Percentiles rank a stretch among this genome's conserved stretches.
Conservation (phyloP, 2,888 invertebrate species). For the Acanthosepion lycidas region DNA sequence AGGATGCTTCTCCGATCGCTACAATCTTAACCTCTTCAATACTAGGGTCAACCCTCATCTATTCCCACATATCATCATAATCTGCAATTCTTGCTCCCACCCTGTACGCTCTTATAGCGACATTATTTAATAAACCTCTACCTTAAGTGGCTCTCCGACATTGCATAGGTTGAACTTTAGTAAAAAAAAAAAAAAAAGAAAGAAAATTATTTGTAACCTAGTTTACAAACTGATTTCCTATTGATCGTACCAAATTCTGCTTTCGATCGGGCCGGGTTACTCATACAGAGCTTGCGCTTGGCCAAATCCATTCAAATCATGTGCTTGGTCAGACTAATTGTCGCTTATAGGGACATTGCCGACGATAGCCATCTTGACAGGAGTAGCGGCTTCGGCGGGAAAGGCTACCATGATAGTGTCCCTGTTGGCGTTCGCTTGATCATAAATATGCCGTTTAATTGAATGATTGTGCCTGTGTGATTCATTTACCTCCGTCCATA, state of each 20-base stretch:
- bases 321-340: slow-evolving; percentile 33
- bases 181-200: not conserved
- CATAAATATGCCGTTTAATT: slow-evolving; percentile 1
- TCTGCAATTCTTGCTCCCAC: too few relatives aligned
- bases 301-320: not conserved
- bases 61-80: too few relatives aligned
- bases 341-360: not conserved
- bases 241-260: not conserved
- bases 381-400: not conserved
- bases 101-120: too few relatives aligned
- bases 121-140: too few relatives aligned
- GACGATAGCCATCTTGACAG: not conserved
- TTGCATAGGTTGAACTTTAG: too few relatives aligned
- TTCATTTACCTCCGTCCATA: not conserved
- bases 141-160: too few relatives aligned
- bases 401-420: not conserved
- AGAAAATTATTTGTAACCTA: not conserved
- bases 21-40: too few relatives aligned
- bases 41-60: too few relatives aligned
- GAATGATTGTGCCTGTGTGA: not conserved
- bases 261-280: not conserved
- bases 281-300: not conserved
- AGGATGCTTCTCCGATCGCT: too few relatives aligned
- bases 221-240: not conserved
- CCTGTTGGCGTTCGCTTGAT: not conserved